These are phyloP conservation scores for Cyprinodon brontotheroides DNA, from an alignment of 2,113 vertebrate genomes.

Conservation along the genomic window DNA sequence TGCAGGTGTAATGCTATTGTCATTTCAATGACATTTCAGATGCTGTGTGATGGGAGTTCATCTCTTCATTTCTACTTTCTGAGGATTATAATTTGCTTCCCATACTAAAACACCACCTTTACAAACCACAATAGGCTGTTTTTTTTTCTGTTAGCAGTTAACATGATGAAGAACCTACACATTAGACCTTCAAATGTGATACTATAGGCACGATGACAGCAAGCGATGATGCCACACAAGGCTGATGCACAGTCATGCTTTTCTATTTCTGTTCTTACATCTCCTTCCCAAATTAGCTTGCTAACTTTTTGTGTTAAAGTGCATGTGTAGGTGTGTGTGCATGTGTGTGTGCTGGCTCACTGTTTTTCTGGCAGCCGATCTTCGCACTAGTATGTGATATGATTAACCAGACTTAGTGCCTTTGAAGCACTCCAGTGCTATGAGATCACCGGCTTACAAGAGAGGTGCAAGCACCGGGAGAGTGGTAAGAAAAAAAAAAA, in stretches of 20 bases:
- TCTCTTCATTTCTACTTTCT: constrained; percentile 46
- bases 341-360: not conserved
- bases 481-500: constrained; percentile 28
- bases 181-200: constrained; percentile 17
- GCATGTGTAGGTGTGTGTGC: not conserved
- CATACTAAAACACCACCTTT: constrained; percentile 22
- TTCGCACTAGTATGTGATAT: constrained; percentile 40
- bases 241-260: constrained; percentile 42
- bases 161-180: constrained; percentile 5
- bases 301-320: constrained; percentile 8
- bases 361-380: constrained; percentile 5
- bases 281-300: constrained; percentile 16
- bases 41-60: constrained; percentile 46
- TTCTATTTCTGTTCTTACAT: constrained; percentile 24
- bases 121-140: constrained; percentile 43
- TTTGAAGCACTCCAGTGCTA: constrained; percentile 46
- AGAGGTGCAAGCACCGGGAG: constrained; percentile 2
- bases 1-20: constrained; percentile 43
- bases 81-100: constrained; percentile 34
- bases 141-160: constrained; percentile 34
- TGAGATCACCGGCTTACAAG: constrained; percentile 56
- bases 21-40: constrained; percentile 71
- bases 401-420: constrained; percentile 35
- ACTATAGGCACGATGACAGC: constrained; percentile 6
- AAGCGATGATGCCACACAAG: constrained; percentile 33